A percentile compares a stretch with the other conserved stretches of the same genome.
Evolutionary conservation across 2,797 vertebrate species (phyloP).

Genomic region (Semotilus atromaculatus): DNA sequence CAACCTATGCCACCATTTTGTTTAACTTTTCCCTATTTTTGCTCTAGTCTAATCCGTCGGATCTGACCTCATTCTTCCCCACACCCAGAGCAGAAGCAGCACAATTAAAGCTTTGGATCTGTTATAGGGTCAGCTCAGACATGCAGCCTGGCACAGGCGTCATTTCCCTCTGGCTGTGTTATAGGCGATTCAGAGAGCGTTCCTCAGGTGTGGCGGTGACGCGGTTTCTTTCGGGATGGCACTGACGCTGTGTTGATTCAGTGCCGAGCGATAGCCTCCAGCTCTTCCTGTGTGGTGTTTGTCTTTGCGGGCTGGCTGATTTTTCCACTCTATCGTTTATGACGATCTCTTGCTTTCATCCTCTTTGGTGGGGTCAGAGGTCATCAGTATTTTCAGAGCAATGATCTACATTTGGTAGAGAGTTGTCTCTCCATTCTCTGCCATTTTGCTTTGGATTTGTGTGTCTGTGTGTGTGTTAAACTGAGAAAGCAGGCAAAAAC

Average conservation of each 20-base stretch:
- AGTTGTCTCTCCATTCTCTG: conserved; percentile 63
- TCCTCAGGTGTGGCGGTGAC: conserved; percentile 84
- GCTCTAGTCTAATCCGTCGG: neutral
- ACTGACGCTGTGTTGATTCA: conserved; percentile 78
- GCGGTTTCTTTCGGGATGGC: conserved; percentile 77
- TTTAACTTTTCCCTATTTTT: conserved; percentile 69
- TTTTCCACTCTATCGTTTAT: conserved; percentile 71
- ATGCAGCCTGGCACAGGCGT: conserved; percentile 69
- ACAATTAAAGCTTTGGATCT: conserved; percentile 41
- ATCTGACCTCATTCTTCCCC: conserved; percentile 47
- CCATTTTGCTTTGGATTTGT: conserved; percentile 69
- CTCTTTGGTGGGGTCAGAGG: conserved; percentile 79
- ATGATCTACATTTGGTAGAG: conserved; percentile 73
- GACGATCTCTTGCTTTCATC: conserved; percentile 86
- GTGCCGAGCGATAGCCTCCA: conserved; percentile 81
- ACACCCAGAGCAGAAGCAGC: conserved; percentile 44
- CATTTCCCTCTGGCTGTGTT: conserved; percentile 73
- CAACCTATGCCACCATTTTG: conserved; percentile 72
- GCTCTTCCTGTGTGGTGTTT: conserved; percentile 88
- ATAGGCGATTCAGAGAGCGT: conserved; percentile 68
- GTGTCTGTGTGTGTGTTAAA: conserved; percentile 44
- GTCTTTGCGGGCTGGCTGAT: conserved; percentile 80
- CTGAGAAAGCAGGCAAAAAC: too few relatives aligned
- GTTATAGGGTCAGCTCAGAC: conserved; percentile 48
- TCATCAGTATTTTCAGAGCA: conserved; percentile 71